These are phyloP conservation scores for Perca fluviatilis DNA, from an alignment of 2,113 vertebrate genomes.

Conservation along the genomic window DNA sequence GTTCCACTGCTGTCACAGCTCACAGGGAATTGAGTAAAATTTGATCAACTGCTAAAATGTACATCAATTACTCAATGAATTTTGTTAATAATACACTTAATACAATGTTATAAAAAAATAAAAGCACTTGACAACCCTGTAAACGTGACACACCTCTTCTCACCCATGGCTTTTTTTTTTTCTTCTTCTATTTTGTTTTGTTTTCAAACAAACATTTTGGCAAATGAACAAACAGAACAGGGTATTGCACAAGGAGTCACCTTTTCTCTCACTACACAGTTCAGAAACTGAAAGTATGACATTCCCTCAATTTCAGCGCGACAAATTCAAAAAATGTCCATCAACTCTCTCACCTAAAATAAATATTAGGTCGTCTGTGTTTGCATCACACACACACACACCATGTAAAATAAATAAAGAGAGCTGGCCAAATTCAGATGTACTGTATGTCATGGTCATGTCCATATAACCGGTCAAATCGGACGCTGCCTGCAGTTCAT, in stretches of 20 bases:
- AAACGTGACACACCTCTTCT: slow-evolving; percentile 47
- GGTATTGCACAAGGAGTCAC: slow-evolving; percentile 49
- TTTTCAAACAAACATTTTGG: slow-evolving; percentile 28
- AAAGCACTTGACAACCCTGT: slow-evolving; percentile 79
- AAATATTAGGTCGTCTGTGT: slow-evolving; percentile 70
- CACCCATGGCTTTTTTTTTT: neutral
- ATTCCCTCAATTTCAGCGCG: slow-evolving; percentile 26
- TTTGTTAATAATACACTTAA: slow-evolving; percentile 71
- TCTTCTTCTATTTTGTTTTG: neutral
- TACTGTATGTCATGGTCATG: slow-evolving; percentile 33
- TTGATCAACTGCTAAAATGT: slow-evolving; percentile 62
- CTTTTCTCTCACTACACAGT: slow-evolving; percentile 57
- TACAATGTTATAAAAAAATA: slow-evolving; percentile 78
- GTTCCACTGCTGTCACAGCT: slow-evolving; percentile 72
- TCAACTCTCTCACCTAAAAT: slow-evolving; percentile 62
- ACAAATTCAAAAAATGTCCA: slow-evolving; percentile 3
- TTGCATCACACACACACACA: slow-evolving; percentile 13
- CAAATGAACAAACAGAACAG: slow-evolving; percentile 34
- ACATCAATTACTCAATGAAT: slow-evolving; percentile 67
- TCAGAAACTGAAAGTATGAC: slow-evolving; percentile 28
- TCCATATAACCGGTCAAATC: slow-evolving; percentile 39
- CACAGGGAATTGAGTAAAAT: slow-evolving; percentile 59
- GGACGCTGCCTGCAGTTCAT: slow-evolving; percentile 33
- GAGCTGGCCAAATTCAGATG: slow-evolving; percentile 56
- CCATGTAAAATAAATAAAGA: slow-evolving; percentile 71